Base-by-base conservation (phyloP, 2,888 invertebrate species). In the Scaptomyza tumidula region DNA sequence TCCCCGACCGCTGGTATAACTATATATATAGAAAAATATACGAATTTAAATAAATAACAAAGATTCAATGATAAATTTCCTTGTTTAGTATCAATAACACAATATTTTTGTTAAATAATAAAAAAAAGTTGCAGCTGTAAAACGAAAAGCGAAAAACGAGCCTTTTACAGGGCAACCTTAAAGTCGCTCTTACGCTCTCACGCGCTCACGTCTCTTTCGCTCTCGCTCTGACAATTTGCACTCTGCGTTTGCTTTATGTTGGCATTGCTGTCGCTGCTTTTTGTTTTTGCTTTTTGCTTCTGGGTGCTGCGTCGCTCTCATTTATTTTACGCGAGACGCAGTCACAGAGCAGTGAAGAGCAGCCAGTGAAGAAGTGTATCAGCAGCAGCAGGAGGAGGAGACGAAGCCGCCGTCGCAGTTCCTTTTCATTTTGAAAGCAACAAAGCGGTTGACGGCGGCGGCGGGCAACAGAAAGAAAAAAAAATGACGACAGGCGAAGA, bases 371-470 rank as follows among this genome's bases (percentile, higher is more conserved):
- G 10, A 27, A 4, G 7, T 19, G 19, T 19, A n/a, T n/a, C n/a
- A 24, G 33, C 6, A 45, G 29, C 1, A 31, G 31, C 27, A 19
- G 35, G 35, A 27, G 53, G 37, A 58, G 49, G 48, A 59, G 55
- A 53, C 41, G 54, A 16, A 63, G 74, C 58, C 53, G 74, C 58
- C 53, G 65, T 76, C 79, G 75, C 77, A 85, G 77, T 82, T 81
- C 77, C 77, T 82, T 79, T 81, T 74, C 73, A 67, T 71, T 71
- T 64, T 75, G 64, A 72, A 72, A 69, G 65, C 77, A 60, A 54
- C 76, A 72, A 72, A 69, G 65, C 77, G n/a, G n/a, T n/a, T n/a
- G n/a, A n/a, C n/a, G 62, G 56, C 75, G 71, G 65, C 75, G 31
- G 13, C n/a, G 37, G 4, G 13, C 35, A 35, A 13, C 11, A 3